These are phyloP conservation scores for Syrista parreyssii DNA, from an alignment of 2,888 invertebrate species.

Conservation along the genomic window DNA sequence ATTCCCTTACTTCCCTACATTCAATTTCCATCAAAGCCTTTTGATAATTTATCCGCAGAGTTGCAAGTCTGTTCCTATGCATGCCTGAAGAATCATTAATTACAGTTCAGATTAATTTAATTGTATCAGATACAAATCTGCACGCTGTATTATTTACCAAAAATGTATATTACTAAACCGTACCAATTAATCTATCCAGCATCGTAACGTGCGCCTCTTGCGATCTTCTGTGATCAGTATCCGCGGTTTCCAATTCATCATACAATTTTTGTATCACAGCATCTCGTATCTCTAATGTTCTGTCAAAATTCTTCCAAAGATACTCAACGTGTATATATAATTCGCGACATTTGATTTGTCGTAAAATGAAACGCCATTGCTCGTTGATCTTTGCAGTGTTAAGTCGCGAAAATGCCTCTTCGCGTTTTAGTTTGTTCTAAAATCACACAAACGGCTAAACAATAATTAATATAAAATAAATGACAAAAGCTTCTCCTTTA, in stretches of 20 bases:
- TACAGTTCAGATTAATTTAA: not conserved
- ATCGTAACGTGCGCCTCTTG: constrained; percentile 80
- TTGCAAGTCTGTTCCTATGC: constrained; percentile 70
- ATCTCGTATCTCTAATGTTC: constrained; percentile 76
- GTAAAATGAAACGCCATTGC: constrained; percentile 83
- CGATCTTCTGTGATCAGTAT: constrained; percentile 78
- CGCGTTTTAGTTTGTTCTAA: constrained; percentile 85
- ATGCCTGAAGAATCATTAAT: constrained; percentile 66
- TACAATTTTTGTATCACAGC: constrained; percentile 74
- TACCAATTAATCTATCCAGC: constrained; percentile 77
- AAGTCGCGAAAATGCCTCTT: constrained; percentile 81
- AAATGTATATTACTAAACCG: not conserved
- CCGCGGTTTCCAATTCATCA: constrained; percentile 76
- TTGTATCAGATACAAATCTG: no score
- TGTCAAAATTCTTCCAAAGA: constrained; percentile 72
- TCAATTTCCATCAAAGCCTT: constrained; percentile 69
- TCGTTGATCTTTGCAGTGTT: constrained; percentile 89
- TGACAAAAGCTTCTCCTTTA: not conserved
- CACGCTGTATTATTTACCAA: not conserved
- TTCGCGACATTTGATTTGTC: constrained; percentile 81
- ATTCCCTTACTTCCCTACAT: constrained; percentile 68
- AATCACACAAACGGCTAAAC: constrained; percentile 35
- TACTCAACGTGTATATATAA: constrained; percentile 77
- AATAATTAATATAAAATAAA: constrained; percentile 11
- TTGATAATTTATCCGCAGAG: constrained; percentile 70